Conservation (phyloP, 2,888 invertebrate genomes). For the Incurvaria masculella region DNA sequence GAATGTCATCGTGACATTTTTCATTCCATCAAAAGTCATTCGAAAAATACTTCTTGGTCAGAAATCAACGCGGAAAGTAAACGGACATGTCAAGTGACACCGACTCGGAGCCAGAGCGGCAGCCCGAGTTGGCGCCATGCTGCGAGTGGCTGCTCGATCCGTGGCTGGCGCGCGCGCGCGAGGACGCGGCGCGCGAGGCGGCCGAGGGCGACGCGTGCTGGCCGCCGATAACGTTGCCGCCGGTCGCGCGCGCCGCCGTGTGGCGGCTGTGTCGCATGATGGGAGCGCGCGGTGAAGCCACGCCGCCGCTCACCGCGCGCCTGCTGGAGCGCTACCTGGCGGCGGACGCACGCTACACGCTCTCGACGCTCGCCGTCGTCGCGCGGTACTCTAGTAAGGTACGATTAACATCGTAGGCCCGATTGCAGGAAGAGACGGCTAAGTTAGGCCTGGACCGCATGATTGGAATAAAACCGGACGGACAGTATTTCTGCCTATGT, state of each 20-base stretch:
- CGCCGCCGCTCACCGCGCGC: constrained; percentile 28
- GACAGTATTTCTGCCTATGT: too few relatives aligned
- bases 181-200: background rate
- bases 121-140: background rate
- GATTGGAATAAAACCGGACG: too few relatives aligned
- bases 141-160: background rate
- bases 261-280: constrained; percentile 24
- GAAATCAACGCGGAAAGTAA: too few relatives aligned
- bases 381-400: background rate
- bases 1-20: too few relatives aligned
- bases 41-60: too few relatives aligned
- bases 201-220: background rate
- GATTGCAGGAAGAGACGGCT: too few relatives aligned
- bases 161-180: background rate
- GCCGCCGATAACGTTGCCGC: background rate
- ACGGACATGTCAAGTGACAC: background rate
- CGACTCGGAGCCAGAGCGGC: background rate
- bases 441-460: too few relatives aligned
- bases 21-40: too few relatives aligned
- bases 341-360: background rate
- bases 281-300: constrained; percentile 21
- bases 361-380: constrained; percentile 2
- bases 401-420: too few relatives aligned
- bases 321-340: constrained; percentile 27
- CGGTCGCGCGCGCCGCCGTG: constrained; percentile 17